Conservation (phyloP, 1,140 invertebrate species). For the Procambarus clarkii region DNA sequence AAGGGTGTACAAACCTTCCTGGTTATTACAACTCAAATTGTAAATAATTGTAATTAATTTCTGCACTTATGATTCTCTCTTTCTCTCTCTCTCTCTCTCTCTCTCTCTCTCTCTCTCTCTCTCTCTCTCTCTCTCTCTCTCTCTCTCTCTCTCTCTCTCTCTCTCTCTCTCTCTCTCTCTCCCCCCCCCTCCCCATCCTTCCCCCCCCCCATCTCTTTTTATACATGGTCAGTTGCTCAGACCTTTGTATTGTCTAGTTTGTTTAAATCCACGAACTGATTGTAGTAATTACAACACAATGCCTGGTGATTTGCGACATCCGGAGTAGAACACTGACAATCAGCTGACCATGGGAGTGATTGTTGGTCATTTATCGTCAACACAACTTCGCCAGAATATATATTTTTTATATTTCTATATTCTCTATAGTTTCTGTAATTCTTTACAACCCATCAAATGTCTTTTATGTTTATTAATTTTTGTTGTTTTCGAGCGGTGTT, state of each 20-base stretch:
- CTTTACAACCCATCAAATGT: too few relatives aligned
- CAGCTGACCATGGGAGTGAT: neutral
- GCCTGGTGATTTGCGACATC: neutral
- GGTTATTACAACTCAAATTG: too few relatives aligned
- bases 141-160: neutral
- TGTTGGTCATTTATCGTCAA: too few relatives aligned
- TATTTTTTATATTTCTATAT: too few relatives aligned
- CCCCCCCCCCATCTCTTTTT: too few relatives aligned
- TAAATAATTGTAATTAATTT: too few relatives aligned
- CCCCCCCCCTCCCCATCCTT: too few relatives aligned
- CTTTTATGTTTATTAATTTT: too few relatives aligned
- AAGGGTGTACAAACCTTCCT: too few relatives aligned
- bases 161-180: neutral
- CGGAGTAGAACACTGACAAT: neutral
- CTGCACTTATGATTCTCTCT: neutral
- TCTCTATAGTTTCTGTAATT: too few relatives aligned
- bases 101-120: neutral
- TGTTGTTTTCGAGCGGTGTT: too few relatives aligned
- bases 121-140: slow-evolving; percentile 2
- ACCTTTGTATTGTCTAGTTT: neutral
- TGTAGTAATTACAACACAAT: neutral
- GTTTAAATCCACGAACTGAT: neutral
- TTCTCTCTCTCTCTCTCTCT: neutral
- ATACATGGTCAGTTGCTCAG: neutral
- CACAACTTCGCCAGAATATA: too few relatives aligned